A percentile compares a stretch with the other conserved stretches of the same genome.
These are phyloP conservation scores for Tribolium freemani DNA, from an alignment of 2,888 invertebrate genomes.

Conservation along the genomic window DNA sequence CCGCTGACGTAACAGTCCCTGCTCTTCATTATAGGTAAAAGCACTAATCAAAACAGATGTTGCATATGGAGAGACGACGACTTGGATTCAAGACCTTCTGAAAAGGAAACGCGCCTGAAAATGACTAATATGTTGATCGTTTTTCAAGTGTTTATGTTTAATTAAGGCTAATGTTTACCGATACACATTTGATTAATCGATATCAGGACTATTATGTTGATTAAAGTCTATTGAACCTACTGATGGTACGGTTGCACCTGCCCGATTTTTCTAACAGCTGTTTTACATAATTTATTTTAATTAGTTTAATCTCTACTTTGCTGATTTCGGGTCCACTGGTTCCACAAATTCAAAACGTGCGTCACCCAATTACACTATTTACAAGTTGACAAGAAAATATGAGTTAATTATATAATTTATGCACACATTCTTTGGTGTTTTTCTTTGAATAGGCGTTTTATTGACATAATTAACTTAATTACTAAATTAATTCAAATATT, in stretches of 20 bases:
- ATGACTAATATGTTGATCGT: background rate
- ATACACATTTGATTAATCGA: background rate
- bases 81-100: background rate
- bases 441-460: background rate
- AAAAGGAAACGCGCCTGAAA: background rate
- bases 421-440: background rate
- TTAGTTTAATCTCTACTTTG: background rate
- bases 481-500: background rate
- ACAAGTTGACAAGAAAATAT: background rate
- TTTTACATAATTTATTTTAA: background rate
- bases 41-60: conserved; percentile 22
- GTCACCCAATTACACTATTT: background rate
- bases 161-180: background rate
- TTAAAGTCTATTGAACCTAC: conserved; percentile 1
- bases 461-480: background rate
- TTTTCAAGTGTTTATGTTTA: background rate
- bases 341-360: background rate
- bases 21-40: conserved; percentile 12
- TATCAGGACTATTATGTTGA: background rate
- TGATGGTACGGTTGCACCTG: background rate
- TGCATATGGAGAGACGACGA: background rate
- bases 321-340: background rate
- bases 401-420: background rate
- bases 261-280: background rate
- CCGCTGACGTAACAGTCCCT: conserved; percentile 15